Evolutionary conservation across 2,888 invertebrate species (phyloP), one percentile per base, ranked within the genome.

Genomic region (Poecilus cupreus): DNA sequence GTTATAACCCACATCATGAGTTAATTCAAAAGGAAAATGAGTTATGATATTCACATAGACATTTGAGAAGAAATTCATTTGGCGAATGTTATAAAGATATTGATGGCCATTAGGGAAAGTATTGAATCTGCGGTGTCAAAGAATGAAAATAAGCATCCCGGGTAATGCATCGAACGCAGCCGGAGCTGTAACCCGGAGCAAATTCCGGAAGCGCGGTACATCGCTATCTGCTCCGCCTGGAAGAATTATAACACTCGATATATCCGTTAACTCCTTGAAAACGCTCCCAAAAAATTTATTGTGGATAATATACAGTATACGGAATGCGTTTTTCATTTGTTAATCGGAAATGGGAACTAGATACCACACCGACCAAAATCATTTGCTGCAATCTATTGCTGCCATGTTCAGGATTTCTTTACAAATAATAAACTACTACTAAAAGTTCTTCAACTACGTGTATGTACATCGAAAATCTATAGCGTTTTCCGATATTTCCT

Each of bases 221-320:
- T 68, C 64, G 37, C 64, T 68, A 68, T 68, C 54, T 57, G 76
- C 76, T 54, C 20, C 39, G 54, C 24, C 76, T 51, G 54, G 54
- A 57, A 76, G 57, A 76, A 76, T 76, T 76, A 57, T 76, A 76
- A 76, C 76, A 51, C 51, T 57, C 54, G 37, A 76, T 76, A 76
- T 76, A 54, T 76, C 76, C 76, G 76, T 37, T 76, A 51, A 54
- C 57, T 76, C 51, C 76, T 76, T 76, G 18, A 76, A 54, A 75
- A 54, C 57, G 20, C 2, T 46, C 22, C 43, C 46, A 72, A 72
- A 72, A 72, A 72, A 72, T 72, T 72, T 72, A 72, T 72, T 49
- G 72, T 72, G 43, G 72, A 72, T 72, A 72, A 72, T 72, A 49
- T 72, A 72, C 72, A 72, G 72, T 72, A 72, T 16, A 72, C 72